Conservation (phyloP, 2,113 vertebrate genomes). For the Sapajus apella region DNA sequence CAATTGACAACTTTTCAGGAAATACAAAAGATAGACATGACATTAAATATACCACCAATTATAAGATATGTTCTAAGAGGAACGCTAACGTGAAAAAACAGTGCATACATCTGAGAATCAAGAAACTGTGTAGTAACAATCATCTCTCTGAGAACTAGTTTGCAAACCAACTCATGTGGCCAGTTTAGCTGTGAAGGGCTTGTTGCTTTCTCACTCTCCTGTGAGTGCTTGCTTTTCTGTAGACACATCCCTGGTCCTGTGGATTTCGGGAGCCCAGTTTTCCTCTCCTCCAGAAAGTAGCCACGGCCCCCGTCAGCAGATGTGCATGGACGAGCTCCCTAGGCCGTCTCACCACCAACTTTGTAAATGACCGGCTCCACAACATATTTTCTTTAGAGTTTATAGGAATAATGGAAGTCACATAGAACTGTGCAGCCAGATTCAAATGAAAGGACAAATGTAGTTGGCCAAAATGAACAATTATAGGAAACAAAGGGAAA, state of each 20-base stretch:
- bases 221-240: not conserved
- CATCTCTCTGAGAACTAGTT: not conserved
- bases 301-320: not conserved
- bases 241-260: not conserved
- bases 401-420: conserved; percentile 50
- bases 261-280: not conserved
- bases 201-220: not conserved
- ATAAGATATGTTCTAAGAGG: not conserved
- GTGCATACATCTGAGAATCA: not conserved
- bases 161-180: not conserved
- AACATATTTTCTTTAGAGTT: conserved; percentile 64
- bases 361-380: conserved; percentile 53
- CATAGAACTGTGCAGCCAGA: conserved; percentile 60
- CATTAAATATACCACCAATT: not conserved
- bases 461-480: conserved; percentile 84
- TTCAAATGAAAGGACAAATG: conserved; percentile 83
- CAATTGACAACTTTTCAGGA: not conserved
- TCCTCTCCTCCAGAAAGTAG: conserved; percentile 22
- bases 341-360: not conserved
- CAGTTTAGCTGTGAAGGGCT: not conserved
- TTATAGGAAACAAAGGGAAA: conserved; percentile 89
- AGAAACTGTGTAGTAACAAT: not conserved
- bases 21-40: not conserved
- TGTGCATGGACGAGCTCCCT: not conserved
- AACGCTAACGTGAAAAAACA: not conserved